Percentiles rank a stretch among this genome's conserved stretches.
These are phyloP conservation scores for Macrophya annulata DNA, from an alignment of 2,888 invertebrate species.

Conservation along the genomic window DNA sequence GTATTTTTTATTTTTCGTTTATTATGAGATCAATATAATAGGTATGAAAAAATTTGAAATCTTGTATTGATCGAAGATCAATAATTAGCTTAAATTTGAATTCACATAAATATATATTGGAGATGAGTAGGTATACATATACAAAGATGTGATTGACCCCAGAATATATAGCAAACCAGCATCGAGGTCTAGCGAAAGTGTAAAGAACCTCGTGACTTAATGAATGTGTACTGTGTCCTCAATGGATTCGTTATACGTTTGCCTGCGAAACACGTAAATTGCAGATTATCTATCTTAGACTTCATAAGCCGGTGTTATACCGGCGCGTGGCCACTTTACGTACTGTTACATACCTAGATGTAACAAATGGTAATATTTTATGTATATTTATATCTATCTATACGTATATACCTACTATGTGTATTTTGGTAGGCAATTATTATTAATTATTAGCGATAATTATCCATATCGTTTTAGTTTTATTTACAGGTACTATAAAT, in stretches of 20 bases:
- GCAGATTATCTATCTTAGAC: conserved; percentile 12
- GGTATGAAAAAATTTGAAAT: background rate
- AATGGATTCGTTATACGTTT: background rate
- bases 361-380: too few species aligned
- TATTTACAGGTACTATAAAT: background rate
- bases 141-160: conserved; percentile 9
- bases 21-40: background rate
- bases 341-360: too few species aligned
- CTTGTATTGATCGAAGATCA: background rate
- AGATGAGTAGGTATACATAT: too few species aligned
- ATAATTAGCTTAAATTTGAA: background rate
- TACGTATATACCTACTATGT: background rate
- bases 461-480: too few species aligned
- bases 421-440: background rate
- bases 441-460: background rate
- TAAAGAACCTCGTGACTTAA: background rate
- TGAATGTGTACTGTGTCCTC: background rate
- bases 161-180: background rate
- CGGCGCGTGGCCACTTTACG: background rate
- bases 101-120: too few species aligned
- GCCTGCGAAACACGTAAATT: conserved; percentile 9
- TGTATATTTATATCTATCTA: too few species aligned
- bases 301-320: background rate
- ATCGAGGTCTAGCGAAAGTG: conserved; percentile 13
- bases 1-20: background rate